Percentiles rank a stretch among this genome's conserved stretches.
These are phyloP conservation scores for Chymomyza fuscimana DNA, from an alignment of 2,888 invertebrate species.

Conservation along the genomic window DNA sequence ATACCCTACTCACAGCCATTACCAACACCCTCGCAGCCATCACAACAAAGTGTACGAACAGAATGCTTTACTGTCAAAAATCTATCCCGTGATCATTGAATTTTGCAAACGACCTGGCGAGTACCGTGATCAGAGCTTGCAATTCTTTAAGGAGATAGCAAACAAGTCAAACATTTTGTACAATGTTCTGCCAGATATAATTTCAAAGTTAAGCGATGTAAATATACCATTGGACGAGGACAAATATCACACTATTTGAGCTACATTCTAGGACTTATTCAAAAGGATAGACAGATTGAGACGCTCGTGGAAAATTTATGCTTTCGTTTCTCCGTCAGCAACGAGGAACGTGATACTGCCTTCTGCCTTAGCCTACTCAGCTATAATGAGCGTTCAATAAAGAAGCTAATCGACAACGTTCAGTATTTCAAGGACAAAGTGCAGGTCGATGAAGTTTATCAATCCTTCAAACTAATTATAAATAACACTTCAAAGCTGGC, in stretches of 20 bases:
- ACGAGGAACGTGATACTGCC: slow-evolving; percentile 89
- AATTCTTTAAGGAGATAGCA: slow-evolving; percentile 92
- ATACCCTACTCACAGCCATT: slow-evolving; percentile 69
- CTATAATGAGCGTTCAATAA: slow-evolving; percentile 87
- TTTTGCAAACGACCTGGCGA: slow-evolving; percentile 84
- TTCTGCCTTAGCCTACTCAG: slow-evolving; percentile 91
- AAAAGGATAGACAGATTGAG: slow-evolving; percentile 94
- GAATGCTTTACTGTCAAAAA: slow-evolving; percentile 81
- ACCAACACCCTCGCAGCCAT: slow-evolving; percentile 43
- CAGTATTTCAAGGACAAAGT: slow-evolving; percentile 88
- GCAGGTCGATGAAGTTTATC: slow-evolving; percentile 86
- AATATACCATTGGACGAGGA: slow-evolving; percentile 86
- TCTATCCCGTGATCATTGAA: slow-evolving; percentile 81
- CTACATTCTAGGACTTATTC: slow-evolving; percentile 85
- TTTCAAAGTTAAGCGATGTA: slow-evolving; percentile 90
- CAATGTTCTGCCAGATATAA: slow-evolving; percentile 96
- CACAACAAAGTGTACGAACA: slow-evolving; percentile 59
- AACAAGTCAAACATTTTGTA: slow-evolving; percentile 96
- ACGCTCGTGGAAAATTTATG: slow-evolving; percentile 94
- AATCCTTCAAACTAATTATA: slow-evolving; percentile 85
- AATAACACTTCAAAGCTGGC: slow-evolving; percentile 84
- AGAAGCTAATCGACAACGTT: slow-evolving; percentile 89
- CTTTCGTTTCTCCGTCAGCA: slow-evolving; percentile 88
- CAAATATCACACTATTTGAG: slow-evolving; percentile 88
- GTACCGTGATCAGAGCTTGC: slow-evolving; percentile 82